Evolutionary conservation across 1,140 invertebrate genomes (phyloP), one percentile per base, ranked within the genome.

Genomic region (Nephila pilipes): DNA sequence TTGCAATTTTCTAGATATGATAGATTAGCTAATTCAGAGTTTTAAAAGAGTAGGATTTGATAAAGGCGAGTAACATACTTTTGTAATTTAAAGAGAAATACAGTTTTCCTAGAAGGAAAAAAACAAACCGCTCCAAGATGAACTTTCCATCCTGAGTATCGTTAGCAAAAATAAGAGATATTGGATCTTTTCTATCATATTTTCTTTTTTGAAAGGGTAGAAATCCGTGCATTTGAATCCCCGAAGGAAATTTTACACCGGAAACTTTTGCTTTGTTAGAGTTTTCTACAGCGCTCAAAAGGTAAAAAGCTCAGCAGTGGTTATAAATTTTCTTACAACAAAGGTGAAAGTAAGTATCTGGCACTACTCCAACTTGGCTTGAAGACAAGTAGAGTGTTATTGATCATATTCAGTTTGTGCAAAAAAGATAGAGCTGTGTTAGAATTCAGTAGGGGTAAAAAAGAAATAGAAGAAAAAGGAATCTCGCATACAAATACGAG

Each of bases 291-390:
- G 12, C n/a, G 22, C 85, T 75, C 60, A 88, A 88, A 88, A 75
- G 87, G 38, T 65, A 32, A 75, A 75, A 63, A 75, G 38, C 87
- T 12, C 20, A 38, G 32, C 20, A n/a, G 54, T 2, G 63, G 60
- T 75, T 88, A 88, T 88, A 88, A 88, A 88, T 88, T 88, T 88
- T 29, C 87, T 54, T 54, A 46, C 32, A 75, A 88, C 87, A 88
- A 88, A 88, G 87, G 87, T 88, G 63, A 88, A 75, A 88, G 87
- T 55, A 88, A 88, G 87, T 88, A 75, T 88, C 25, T 88, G 87
- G 87, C 87, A 75, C 29, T 14, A 75, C 54, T 88, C 87, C 87
- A 88, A 88, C 20, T 88, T 88, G 87, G 36, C 63, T 75, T 88
- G 63, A 88, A 88, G 87, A 88, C 87, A 54, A 75, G 63, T 54